Conservation (phyloP, 2,797 vertebrate species). For the Odontamblyopus rebecca region DNA sequence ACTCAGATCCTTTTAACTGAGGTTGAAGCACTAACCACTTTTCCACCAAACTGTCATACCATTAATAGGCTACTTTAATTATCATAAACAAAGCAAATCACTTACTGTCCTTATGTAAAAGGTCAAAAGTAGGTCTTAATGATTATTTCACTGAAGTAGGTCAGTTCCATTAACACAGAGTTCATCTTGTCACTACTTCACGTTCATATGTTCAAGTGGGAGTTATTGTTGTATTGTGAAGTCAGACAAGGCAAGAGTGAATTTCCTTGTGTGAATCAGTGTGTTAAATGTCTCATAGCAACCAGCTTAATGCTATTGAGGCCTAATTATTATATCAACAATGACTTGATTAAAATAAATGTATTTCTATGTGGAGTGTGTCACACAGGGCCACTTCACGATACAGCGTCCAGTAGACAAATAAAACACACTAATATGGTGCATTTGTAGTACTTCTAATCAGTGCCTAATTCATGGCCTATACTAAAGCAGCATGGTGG, state of each 20-base stretch:
- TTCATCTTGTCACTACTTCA: not conserved
- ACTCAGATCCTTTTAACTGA: not conserved
- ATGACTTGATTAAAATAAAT: not conserved
- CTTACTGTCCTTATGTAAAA: slow-evolving; percentile 7
- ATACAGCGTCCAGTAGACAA: not conserved
- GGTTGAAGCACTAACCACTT: not conserved
- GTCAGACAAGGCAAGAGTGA: slow-evolving; percentile 27
- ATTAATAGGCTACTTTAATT: not conserved
- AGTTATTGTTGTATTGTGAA: not conserved
- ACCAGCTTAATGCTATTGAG: not conserved
- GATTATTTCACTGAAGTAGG: not conserved
- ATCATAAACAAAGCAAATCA: not conserved
- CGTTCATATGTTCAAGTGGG: not conserved
- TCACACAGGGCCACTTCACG: slow-evolving; percentile 1
- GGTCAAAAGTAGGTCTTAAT: not conserved
- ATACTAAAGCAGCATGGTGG: not conserved
- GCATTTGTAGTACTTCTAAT: slow-evolving; percentile 16
- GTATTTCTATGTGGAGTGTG: not conserved
- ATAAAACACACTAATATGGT: slow-evolving; percentile 5
- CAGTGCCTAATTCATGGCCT: not conserved
- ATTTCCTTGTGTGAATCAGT: slow-evolving; percentile 25
- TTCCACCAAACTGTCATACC: too few relatives aligned
- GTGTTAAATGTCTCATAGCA: slow-evolving; percentile 27
- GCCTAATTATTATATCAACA: not conserved
- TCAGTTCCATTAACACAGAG: not conserved